Base-by-base conservation (phyloP, 2,888 invertebrate genomes). In the Hemithea aestivaria region DNA sequence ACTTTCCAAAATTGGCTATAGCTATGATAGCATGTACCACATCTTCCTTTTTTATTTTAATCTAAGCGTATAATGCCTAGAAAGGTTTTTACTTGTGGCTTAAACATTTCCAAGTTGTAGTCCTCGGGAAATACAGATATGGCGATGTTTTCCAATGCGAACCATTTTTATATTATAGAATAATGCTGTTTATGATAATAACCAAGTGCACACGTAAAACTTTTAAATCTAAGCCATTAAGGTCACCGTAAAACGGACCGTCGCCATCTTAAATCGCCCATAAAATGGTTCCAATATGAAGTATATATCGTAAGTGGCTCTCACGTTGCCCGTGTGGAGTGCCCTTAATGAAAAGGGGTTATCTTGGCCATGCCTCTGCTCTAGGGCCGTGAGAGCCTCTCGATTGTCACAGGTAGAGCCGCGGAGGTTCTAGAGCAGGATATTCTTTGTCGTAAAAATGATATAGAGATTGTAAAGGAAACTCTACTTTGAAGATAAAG, bases 331-430 rank as follows among this genome's bases (percentile, higher is more conserved):
- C 57, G 45, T 42, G 27, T 22, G 43, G 40, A 63, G 69, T 47
- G 53, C 57, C 55, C 70, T 71, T 65, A 59, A 66, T 66, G 54
- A 65, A 67, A 62, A 70, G 61, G 66, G 69, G 69, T 68, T 72
- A 67, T 68, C 66, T 67, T 58, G 55, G 46, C 38, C 45, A 46
- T 56, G 47, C 53, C 45, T 48, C 43, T 40, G 40, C 33, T 35
- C 9, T 36, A 28, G 32, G 27, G 26, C 28, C 2, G 33, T 44
- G 43, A 56, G 55, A 35, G 47, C 45, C 45, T 27, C 53, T 58
- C 55, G 50, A 58, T 60, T 53, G 48, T 38, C 45, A 38, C 56
- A 63, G 66, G 56, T 66, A 56, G 41, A 46, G 24, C 22, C 16
- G 16, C 5, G 5, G 16, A 16, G 16, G 3, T 16, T 16, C 3